Conservation (phyloP, 2,797 vertebrate genomes). For the Gouania willdenowi region DNA sequence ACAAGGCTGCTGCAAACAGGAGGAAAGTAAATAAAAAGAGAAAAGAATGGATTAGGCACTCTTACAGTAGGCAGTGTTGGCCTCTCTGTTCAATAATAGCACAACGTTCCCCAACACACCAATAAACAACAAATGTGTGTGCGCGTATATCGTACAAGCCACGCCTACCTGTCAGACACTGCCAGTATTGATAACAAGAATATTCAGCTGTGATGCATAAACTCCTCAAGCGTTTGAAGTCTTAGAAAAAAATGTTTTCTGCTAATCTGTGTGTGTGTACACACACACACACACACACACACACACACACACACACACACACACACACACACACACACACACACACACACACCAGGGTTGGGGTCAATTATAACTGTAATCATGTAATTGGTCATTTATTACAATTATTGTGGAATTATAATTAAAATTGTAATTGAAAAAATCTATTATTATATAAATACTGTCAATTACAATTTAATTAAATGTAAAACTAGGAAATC, state of each 20-base stretch:
- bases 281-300: too few species aligned
- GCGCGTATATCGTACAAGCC: slow-evolving; percentile 7
- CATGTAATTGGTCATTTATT: not conserved
- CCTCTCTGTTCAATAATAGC: not conserved
- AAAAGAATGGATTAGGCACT: too few species aligned
- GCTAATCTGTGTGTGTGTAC: not conserved
- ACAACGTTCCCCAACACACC: slow-evolving; percentile 1
- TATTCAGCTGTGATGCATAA: slow-evolving; percentile 1
- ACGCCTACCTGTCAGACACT: slow-evolving; percentile 8
- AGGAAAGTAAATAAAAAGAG: too few species aligned
- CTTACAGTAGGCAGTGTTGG: slow-evolving; percentile 29
- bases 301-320: too few species aligned
- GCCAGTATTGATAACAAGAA: not conserved
- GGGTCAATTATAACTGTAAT: too few species aligned
- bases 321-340: too few species aligned
- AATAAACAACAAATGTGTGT: not conserved
- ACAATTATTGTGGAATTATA: too few species aligned
- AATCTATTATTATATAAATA: too few species aligned
- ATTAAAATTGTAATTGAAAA: too few species aligned
- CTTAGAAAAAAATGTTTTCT: not conserved
- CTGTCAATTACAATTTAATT: too few species aligned
- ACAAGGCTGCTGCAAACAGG: not conserved
- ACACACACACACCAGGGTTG: too few species aligned
- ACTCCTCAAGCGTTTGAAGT: slow-evolving; percentile 12
- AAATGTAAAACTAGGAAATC: too few species aligned